Percentiles rank a stretch among this genome's conserved stretches.
Conservation (phyloP, 1,140 invertebrate genomes). For the Diploscapter pachys region DNA sequence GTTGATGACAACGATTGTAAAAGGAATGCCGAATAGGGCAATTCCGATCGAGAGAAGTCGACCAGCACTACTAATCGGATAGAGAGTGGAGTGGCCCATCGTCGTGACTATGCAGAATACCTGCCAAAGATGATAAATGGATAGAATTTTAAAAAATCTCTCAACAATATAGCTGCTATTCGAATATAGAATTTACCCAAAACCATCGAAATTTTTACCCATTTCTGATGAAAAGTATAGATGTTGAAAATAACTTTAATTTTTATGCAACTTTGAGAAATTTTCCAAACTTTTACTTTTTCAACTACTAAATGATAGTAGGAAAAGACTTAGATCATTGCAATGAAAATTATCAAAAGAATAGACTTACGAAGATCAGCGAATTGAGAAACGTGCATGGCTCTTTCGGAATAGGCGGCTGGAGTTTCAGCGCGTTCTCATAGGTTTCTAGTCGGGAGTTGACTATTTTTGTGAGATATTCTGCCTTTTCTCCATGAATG, state of each 20-base stretch:
- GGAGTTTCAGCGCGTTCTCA: conserved; percentile 27
- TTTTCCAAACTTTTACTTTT: too few species aligned
- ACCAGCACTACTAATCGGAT: conserved; percentile 18
- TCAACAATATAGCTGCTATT: too few species aligned
- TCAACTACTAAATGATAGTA: too few species aligned
- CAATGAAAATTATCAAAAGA: not conserved
- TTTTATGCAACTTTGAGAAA: too few species aligned
- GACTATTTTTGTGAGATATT: conserved; percentile 27
- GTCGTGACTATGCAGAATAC: conserved; percentile 28
- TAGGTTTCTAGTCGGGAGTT: conserved; percentile 18
- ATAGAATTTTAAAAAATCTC: too few species aligned
- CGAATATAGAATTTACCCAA: too few species aligned
- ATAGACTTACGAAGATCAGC: conserved; percentile 21
- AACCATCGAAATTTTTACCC: too few species aligned
- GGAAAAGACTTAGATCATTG: not conserved
- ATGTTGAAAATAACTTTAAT: too few species aligned
- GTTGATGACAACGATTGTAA: conserved; percentile 34
- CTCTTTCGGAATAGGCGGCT: conserved; percentile 25
- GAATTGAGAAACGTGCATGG: conserved; percentile 31
- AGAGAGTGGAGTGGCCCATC: conserved; percentile 31
- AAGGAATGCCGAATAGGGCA: conserved; percentile 32
- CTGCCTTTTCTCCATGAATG: conserved; percentile 35
- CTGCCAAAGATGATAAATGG: not conserved
- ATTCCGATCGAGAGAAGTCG: conserved; percentile 26
- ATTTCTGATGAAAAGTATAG: too few species aligned